These are phyloP conservation scores for Alectura lathami DNA, from an alignment of 2,113 vertebrate genomes.

Conservation along the genomic window DNA sequence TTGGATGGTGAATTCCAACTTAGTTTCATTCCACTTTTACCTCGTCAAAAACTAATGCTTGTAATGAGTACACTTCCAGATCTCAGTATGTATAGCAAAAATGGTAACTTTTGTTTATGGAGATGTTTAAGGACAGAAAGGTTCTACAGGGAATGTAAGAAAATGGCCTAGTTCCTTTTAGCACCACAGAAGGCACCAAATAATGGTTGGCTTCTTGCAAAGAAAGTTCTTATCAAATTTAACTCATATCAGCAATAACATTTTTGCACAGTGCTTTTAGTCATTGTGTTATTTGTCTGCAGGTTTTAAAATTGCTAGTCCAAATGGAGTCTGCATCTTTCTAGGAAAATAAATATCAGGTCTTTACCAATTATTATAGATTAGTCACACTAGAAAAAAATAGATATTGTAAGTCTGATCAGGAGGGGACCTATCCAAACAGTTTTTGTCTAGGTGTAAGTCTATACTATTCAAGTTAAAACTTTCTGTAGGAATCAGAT, in stretches of 20 bases:
- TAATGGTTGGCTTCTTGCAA: slow-evolving; percentile 12
- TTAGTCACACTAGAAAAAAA: not conserved
- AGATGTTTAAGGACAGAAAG: slow-evolving; percentile 18
- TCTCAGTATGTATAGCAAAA: not conserved
- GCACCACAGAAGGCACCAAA: slow-evolving; percentile 4
- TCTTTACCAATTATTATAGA: not conserved
- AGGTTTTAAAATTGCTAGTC: not conserved
- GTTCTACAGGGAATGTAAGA: not conserved
- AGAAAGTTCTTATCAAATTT: slow-evolving; percentile 28
- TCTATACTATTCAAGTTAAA: not conserved
- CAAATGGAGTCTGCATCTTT: not conserved
- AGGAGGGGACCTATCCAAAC: not conserved
- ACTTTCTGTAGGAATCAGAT: not conserved
- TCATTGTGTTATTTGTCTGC: not conserved
- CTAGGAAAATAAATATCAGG: not conserved
- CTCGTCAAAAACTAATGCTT: not conserved
- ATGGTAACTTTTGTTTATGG: slow-evolving; percentile 28
- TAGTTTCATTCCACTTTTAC: slow-evolving; percentile 8
- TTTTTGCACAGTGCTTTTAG: not conserved
- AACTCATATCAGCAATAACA: not conserved
- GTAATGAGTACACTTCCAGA: not conserved
- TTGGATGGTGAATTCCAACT: not conserved
- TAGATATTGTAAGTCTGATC: not conserved
- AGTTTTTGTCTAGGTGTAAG: not conserved
- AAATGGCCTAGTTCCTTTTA: slow-evolving; percentile 39